Evolutionary conservation across 2,797 vertebrate species (phyloP).

Genomic region (Acridotheres tristis): DNA sequence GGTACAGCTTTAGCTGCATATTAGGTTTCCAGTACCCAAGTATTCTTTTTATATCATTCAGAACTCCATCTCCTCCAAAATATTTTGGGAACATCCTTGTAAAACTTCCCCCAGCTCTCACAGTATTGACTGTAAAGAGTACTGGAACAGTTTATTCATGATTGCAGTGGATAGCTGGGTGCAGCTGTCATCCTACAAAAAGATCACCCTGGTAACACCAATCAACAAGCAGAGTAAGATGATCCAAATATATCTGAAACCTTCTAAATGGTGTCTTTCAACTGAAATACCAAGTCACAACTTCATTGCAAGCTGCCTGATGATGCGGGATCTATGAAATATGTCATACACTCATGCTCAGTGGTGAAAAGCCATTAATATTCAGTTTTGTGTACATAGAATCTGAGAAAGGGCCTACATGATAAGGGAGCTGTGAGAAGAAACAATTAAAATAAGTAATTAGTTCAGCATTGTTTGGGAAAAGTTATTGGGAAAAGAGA

Average conservation of each 20-base stretch:
- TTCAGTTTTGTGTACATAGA: background rate
- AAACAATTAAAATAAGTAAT: slow-evolving; percentile 18
- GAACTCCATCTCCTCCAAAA: slow-evolving; percentile 25
- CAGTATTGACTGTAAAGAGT: slow-evolving; percentile 20
- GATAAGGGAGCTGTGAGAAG: background rate
- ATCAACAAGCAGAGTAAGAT: slow-evolving; percentile 61
- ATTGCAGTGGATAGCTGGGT: slow-evolving; percentile 29
- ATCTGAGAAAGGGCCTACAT: background rate
- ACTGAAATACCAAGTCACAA: background rate
- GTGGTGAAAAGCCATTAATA: background rate
- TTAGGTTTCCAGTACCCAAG: slow-evolving; percentile 33
- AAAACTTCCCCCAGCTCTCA: slow-evolving; percentile 20
- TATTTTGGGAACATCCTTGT: slow-evolving; percentile 57
- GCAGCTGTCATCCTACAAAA: slow-evolving; percentile 65
- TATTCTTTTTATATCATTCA: slow-evolving; percentile 26
- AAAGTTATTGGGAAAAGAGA: background rate
- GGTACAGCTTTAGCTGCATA: background rate
- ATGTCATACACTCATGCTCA: background rate
- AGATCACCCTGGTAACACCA: slow-evolving; percentile 43
- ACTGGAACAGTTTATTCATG: slow-evolving; percentile 19
- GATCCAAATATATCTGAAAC: slow-evolving; percentile 48
- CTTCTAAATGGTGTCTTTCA: slow-evolving; percentile 27
- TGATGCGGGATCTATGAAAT: background rate
- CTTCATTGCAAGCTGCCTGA: background rate
- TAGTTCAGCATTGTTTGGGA: background rate